Evolutionary conservation across 1,140 invertebrate genomes (phyloP).

Genomic region (Hycleus phaleratus): DNA sequence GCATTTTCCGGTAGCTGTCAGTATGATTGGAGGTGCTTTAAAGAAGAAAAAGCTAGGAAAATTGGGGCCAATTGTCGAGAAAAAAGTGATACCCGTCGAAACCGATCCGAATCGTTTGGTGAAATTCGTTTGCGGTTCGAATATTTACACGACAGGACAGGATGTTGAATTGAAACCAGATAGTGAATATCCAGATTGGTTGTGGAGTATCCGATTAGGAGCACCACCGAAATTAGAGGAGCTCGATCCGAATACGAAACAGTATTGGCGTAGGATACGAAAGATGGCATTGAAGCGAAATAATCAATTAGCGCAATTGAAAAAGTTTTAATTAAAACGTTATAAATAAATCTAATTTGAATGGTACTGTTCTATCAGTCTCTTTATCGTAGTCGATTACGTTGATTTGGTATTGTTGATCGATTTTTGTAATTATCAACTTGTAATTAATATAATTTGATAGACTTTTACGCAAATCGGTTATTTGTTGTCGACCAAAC

Average conservation of each 20-base stretch:
- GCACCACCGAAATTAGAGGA: conserved; percentile 57
- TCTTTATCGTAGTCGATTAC: conserved; percentile 2
- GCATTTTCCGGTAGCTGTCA: conserved; percentile 21
- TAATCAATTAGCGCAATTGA: conserved; percentile 50
- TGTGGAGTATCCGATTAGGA: conserved; percentile 68
- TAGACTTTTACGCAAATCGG: not conserved
- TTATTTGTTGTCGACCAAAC: conserved; percentile 30
- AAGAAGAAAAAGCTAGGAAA: conserved; percentile 51
- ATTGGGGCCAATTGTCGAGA: conserved; percentile 52
- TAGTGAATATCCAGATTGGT: conserved; percentile 88
- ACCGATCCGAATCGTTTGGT: conserved; percentile 74
- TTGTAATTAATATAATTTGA: conserved; percentile 2
- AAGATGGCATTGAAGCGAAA: conserved; percentile 53
- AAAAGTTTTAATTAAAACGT: conserved; percentile 42
- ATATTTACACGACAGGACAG: conserved; percentile 68
- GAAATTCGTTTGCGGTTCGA: conserved; percentile 78
- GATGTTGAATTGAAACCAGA: conserved; percentile 79
- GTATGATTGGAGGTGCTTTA: conserved; percentile 31
- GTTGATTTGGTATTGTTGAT: not conserved
- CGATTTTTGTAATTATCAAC: conserved; percentile 3
- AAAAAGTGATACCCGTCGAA: conserved; percentile 74
- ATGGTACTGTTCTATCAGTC: not conserved
- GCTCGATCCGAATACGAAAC: conserved; percentile 68
- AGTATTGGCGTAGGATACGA: conserved; percentile 70
- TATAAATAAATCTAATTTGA: conserved; percentile 9